Base-by-base conservation (phyloP, 2,888 invertebrate species). In the Glyphotaelius pellucidus region DNA sequence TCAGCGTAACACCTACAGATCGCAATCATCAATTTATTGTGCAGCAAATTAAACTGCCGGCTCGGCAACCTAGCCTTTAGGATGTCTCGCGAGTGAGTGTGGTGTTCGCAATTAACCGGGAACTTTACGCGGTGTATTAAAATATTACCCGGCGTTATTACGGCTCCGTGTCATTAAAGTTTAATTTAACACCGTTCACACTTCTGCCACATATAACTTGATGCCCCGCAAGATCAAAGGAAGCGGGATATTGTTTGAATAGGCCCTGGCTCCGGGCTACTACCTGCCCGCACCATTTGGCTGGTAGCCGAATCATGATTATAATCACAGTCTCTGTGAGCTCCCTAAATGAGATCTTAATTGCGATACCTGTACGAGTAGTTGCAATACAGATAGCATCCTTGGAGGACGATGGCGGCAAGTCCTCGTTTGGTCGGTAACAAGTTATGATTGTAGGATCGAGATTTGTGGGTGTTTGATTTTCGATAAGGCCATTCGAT, bases 181-280 rank as follows among this genome's bases (percentile, higher is more conserved):
- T 32, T 32, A 87, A 87, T 87, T 87, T 87, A 87, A 67, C 67
- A 67, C 67, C 31, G 32, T 87, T 87, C 30, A 87, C 52, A 87
- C 87, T 19, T 35, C 32, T 32, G 31, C 67, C 67, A 47, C 52
- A 52, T 52, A 87, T 32, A 87, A 87, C 52, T 87, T 52, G 52
- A 86, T 86, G 52, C n/a, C 30, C 15, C 31, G 19, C 52, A 5
- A 87, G 67, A 86, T 86, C 86, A 86, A 67, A 81, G 84, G 30
- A 35, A 52, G 52, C 19, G 80, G 38, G 25, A 14, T 19, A 84
- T 38, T 19, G 30, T 42, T n/a, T 42, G 42, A 12, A 30, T 4
- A 35, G 38, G 15, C 25, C 9, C 7, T 25, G 25, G 38, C 83
- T 83, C 32, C 31, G 19, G 4, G 25, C 25, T 67, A 25, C 67